phyloP scores from a whole-genome alignment of 2,797 vertebrate genomes.

The Characodon lateralis region DNA sequence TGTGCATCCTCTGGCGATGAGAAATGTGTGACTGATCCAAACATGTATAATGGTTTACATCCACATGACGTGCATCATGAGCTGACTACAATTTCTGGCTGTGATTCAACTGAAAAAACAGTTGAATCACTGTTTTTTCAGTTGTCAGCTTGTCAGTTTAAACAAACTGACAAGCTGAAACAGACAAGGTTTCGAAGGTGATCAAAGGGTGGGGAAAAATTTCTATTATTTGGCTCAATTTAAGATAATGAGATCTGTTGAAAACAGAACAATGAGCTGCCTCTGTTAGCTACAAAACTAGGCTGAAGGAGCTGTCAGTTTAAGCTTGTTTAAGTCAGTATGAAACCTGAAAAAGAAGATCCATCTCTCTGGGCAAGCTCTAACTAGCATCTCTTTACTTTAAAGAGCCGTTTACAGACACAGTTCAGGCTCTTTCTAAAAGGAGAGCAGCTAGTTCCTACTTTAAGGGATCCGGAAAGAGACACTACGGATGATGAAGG shows the following conservation, averaged over 20 bases:
- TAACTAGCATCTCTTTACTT: constrained; percentile 60
- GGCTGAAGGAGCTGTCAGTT: constrained; percentile 21
- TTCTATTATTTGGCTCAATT: constrained; percentile 13
- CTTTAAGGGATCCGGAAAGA: constrained; percentile 16
- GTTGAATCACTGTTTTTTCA: too few relatives aligned
- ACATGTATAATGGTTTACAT: constrained; percentile 21
- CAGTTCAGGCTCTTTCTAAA: constrained; percentile 41
- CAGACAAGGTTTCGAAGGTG: constrained; percentile 2
- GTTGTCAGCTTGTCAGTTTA: too few relatives aligned
- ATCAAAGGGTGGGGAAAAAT: constrained; percentile 7
- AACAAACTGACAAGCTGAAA: constrained; percentile 7
- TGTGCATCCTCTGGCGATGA: background rate
- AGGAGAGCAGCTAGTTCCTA: constrained; percentile 42
- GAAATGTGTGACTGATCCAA: constrained; percentile 13
- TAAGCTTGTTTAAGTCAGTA: constrained; percentile 50
- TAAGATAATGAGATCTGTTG: constrained; percentile 16
- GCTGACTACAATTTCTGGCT: constrained; percentile 17
- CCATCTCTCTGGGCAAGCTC: constrained; percentile 5
- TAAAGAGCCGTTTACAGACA: constrained; percentile 33
- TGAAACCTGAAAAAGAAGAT: constrained; percentile 35
- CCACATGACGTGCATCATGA: constrained; percentile 22
- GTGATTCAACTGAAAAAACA: constrained; percentile 3
- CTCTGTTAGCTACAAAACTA: constrained; percentile 17
- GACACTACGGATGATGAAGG: constrained; percentile 21
- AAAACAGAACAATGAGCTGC: background rate